A percentile compares a stretch with the other conserved stretches of the same genome.
phyloP scores from a whole-genome alignment of 2,888 invertebrate species.

The Quadriops clusia region DNA sequence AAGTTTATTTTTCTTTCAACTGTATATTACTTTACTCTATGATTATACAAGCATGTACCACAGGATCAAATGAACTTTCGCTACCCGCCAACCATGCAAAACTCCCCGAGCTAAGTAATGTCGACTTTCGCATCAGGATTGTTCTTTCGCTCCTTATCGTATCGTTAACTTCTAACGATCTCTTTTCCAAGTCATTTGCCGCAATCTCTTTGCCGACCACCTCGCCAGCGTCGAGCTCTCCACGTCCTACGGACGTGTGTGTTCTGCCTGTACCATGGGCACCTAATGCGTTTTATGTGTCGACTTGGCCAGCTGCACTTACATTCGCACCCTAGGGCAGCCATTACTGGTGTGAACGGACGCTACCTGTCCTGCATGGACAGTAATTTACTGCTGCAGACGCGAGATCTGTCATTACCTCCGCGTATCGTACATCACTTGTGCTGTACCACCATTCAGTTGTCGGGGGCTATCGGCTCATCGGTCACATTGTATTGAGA shows the following conservation, averaged over 20 bases:
- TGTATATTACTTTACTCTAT: too few relatives aligned
- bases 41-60: too few relatives aligned
- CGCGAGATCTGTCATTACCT: slow-evolving; percentile 29
- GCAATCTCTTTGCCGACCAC: slow-evolving; percentile 13
- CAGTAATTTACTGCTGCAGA: slow-evolving; percentile 30
- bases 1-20: too few relatives aligned
- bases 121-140: too few relatives aligned
- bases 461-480: slow-evolving; percentile 24
- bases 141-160: too few relatives aligned
- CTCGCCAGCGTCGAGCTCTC: slow-evolving; percentile 8
- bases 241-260: slow-evolving; percentile 6
- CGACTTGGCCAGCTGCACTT: slow-evolving; percentile 12
- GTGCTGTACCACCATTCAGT: slow-evolving; percentile 25
- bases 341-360: slow-evolving; percentile 18
- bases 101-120: too few relatives aligned
- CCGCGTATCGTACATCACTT: slow-evolving; percentile 28
- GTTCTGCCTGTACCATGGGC: slow-evolving; percentile 8
- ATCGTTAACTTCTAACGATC: slow-evolving; percentile 33
- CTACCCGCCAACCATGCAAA: too few relatives aligned
- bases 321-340: slow-evolving; percentile 5
- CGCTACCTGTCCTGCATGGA: slow-evolving; percentile 28
- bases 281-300: slow-evolving; percentile 30
- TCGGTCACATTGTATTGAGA: slow-evolving; percentile 20
- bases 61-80: too few relatives aligned
- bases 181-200: slow-evolving; percentile 31